Percentiles rank a stretch among this genome's conserved stretches.
Evolutionary conservation across 1,140 invertebrate species (phyloP).

Genomic region (Heliconius himera): DNA sequence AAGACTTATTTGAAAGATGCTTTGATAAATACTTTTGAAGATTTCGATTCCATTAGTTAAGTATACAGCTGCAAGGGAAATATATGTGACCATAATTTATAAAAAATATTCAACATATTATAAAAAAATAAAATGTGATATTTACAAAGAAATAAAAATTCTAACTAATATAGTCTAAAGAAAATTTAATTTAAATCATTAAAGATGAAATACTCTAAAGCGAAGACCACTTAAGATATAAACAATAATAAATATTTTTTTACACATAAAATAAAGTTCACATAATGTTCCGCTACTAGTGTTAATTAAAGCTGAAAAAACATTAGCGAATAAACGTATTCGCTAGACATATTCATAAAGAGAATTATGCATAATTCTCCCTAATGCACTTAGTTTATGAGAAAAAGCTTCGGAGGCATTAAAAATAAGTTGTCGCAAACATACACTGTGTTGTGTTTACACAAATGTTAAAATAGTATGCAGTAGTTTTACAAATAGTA

Average conservation of each 20-base stretch:
- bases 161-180: not conserved
- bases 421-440: slow-evolving; percentile 30
- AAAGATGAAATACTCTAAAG: not conserved
- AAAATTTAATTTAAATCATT: slow-evolving; percentile 1
- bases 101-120: too few species aligned
- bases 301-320: slow-evolving; percentile 38
- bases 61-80: too few species aligned
- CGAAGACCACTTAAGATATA: not conserved
- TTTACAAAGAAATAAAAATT: not conserved
- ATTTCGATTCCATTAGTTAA: too few species aligned
- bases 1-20: not conserved
- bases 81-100: too few species aligned
- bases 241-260: not conserved
- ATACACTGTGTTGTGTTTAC: slow-evolving; percentile 41
- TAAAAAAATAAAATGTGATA: too few species aligned
- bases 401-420: slow-evolving; percentile 17
- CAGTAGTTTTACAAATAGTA: slow-evolving; percentile 39
- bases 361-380: slow-evolving; percentile 49
- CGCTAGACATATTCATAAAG: slow-evolving; percentile 40
- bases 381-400: slow-evolving; percentile 37
- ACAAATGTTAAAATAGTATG: slow-evolving; percentile 43
- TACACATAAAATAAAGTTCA: not conserved
- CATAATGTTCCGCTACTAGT: not conserved
- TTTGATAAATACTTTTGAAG: too few species aligned
- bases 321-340: slow-evolving; percentile 43